These are phyloP conservation scores for Ciconia maguari DNA, from an alignment of 2,113 vertebrate genomes.

Conservation along the genomic window DNA sequence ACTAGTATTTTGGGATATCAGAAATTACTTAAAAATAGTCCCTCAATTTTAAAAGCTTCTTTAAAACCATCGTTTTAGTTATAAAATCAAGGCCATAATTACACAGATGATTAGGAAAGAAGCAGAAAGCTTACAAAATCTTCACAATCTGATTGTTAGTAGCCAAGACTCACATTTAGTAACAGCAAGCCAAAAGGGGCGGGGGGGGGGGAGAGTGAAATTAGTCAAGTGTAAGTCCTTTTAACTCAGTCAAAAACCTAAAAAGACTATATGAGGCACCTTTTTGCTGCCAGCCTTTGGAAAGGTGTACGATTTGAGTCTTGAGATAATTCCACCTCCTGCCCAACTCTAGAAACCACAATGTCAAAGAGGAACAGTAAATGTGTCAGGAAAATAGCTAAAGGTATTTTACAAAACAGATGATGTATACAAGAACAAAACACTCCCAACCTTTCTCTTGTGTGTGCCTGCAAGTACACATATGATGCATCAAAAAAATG, in stretches of 20 bases:
- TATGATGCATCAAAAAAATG: neutral
- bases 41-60: neutral
- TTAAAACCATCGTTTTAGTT: neutral
- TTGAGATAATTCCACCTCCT: slow-evolving; percentile 84
- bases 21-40: neutral
- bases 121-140: neutral
- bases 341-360: slow-evolving; percentile 86
- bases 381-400: slow-evolving; percentile 42
- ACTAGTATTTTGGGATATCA: neutral
- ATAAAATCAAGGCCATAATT: slow-evolving; percentile 5
- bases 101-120: neutral
- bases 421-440: neutral
- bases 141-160: slow-evolving; percentile 40
- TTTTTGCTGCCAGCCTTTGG: slow-evolving; percentile 85
- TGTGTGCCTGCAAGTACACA: neutral
- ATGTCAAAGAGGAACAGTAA: slow-evolving; percentile 80
- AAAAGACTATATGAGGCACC: slow-evolving; percentile 76
- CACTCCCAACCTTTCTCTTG: neutral
- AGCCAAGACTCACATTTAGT: slow-evolving; percentile 41
- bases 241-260: slow-evolving; percentile 53
- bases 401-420: neutral
- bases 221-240: slow-evolving; percentile 38
- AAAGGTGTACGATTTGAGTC: slow-evolving; percentile 86
- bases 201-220: neutral
- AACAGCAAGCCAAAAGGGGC: neutral